These are phyloP conservation scores for Holotrichia oblita DNA, from an alignment of 1,140 invertebrate genomes.

Conservation along the genomic window DNA sequence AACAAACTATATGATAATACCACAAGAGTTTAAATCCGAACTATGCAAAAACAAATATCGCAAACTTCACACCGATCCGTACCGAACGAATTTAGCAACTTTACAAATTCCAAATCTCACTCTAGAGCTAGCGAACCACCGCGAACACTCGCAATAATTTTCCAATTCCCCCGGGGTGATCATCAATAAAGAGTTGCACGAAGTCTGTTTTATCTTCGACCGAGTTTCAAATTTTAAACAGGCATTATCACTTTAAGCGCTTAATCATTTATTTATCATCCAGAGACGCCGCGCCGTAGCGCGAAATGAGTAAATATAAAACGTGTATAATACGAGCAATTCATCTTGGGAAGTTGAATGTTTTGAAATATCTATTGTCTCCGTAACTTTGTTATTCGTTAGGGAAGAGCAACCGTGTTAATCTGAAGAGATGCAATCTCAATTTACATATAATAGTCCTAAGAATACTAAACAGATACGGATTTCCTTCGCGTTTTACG, in stretches of 20 bases:
- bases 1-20: too few relatives aligned
- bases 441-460: too few relatives aligned
- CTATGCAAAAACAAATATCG: neutral
- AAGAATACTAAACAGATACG: too few relatives aligned
- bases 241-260: neutral
- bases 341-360: too few relatives aligned
- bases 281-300: too few relatives aligned
- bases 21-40: too few relatives aligned
- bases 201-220: neutral
- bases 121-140: neutral
- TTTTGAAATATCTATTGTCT: too few relatives aligned
- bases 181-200: neutral
- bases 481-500: neutral
- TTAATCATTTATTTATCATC: neutral
- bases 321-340: too few relatives aligned
- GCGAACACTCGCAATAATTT: neutral
- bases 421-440: too few relatives aligned
- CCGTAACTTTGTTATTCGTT: too few relatives aligned
- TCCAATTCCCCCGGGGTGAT: neutral
- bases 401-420: too few relatives aligned
- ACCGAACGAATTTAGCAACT: neutral
- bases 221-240: constrained; percentile 9
- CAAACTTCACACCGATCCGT: neutral
- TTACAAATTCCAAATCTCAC: neutral
- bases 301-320: too few relatives aligned